A percentile compares a stretch with the other conserved stretches of the same genome.
phyloP scores from a whole-genome alignment of 2,888 invertebrate species.

The Chloroclystis v-ata region DNA sequence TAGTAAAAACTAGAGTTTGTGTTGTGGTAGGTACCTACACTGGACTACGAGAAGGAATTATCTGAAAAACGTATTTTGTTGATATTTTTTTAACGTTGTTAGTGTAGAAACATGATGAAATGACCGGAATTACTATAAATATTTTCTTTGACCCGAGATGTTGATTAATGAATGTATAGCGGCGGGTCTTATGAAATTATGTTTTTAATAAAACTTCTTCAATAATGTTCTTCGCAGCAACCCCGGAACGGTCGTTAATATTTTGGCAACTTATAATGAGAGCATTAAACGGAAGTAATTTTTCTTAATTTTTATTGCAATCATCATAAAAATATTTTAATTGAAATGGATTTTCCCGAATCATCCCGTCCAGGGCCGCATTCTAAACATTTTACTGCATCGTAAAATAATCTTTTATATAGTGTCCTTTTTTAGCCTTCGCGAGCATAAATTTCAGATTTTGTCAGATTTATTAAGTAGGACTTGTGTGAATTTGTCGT shows the following conservation, averaged over 20 bases:
- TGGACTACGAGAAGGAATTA: too few relatives aligned
- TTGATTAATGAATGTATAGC: too few relatives aligned
- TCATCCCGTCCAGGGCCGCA: conserved; percentile 48
- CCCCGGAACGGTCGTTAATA: conserved; percentile 3
- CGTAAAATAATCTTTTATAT: conserved; percentile 39
- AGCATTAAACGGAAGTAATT: conserved; percentile 35
- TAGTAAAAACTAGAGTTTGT: too few relatives aligned
- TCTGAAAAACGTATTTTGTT: too few relatives aligned
- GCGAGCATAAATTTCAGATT: conserved; percentile 65
- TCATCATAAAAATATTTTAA: conserved; percentile 52
- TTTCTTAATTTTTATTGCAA: conserved; percentile 42
- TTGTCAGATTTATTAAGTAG: conserved; percentile 73
- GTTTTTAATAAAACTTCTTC: not conserved
- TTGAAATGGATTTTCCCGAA: conserved; percentile 64
- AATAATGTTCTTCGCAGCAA: not conserved
- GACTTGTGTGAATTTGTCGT: conserved; percentile 73
- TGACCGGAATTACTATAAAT: too few relatives aligned
- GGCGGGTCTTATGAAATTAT: too few relatives aligned
- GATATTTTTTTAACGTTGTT: too few relatives aligned
- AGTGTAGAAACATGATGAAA: too few relatives aligned
- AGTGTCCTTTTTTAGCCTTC: conserved; percentile 41
- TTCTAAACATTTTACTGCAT: conserved; percentile 56
- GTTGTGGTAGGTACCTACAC: too few relatives aligned
- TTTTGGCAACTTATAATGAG: conserved; percentile 17
- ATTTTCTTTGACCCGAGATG: too few relatives aligned